Base-by-base conservation (phyloP, 1,140 invertebrate species). In the Zaprionus africanus region DNA sequence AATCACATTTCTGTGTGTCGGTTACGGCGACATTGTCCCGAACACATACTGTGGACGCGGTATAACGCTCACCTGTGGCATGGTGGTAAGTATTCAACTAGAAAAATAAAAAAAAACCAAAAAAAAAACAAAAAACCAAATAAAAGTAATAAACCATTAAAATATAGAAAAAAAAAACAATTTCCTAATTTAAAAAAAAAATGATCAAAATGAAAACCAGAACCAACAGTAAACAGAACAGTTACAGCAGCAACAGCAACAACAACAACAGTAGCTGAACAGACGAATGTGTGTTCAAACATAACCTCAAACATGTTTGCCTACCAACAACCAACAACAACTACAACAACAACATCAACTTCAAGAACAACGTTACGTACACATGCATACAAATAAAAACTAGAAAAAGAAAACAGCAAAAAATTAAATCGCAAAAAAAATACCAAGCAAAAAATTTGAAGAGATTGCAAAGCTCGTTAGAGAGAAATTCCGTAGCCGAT, bases 31-130 rank as follows among this genome's bases (percentile, higher is more conserved):
- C 94, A 97, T 98, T 92, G 97, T 98, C 85, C 98, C 98, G 82
- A 98, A 98, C 94, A 98, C 97, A 66, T 98, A 98, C 95, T 98
- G 97, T 95, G 97, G 97, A 87, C 94, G 97, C 91, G 96, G 96
- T 90, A 97, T 98, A 93, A 97, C 97, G 82, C 96, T 98, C 90
- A 96, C 96, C 86, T 97, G 97, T 93, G 97, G 98, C 93, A 97
- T 98, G 93, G 97, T 98, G 96, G 97, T 98, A 96, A 96, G 96
- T 96, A 92, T 92, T 72, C 70, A 70, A 64, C 69, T 58, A 88
- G 75, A 76, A 61, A 81, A 83, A 17, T 53, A 43, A 63, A 56
- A 57, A 24, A n/a, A 73, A 66, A 57, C 31, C 63, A 26, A 54
- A 60, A 57, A 75, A 43, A 67, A 57, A 54, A 34, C 19, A 73